These are phyloP conservation scores for Edolisoma coerulescens DNA, from an alignment of 2,113 vertebrate species.

Conservation along the genomic window DNA sequence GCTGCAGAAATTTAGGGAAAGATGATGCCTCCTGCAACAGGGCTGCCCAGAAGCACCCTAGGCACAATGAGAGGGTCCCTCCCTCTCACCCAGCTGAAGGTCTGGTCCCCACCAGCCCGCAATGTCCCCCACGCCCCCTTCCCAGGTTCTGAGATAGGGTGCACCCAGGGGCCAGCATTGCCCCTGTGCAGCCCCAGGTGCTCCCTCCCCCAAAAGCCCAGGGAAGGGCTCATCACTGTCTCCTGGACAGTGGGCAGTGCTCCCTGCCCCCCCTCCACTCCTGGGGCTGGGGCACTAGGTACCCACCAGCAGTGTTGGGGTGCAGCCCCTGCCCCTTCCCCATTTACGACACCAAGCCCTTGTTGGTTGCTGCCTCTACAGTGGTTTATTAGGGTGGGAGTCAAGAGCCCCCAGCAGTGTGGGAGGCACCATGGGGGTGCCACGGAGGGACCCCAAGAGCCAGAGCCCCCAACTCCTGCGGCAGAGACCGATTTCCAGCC, in stretches of 20 bases:
- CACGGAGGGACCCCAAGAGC: background rate
- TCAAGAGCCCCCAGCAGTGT: background rate
- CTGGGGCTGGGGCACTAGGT: fast-evolving
- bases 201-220: background rate
- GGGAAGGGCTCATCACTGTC: background rate
- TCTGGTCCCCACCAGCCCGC: fast-evolving
- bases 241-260: fast-evolving
- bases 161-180: background rate
- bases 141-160: background rate
- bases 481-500: slow-evolving; percentile 48
- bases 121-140: fast-evolving
- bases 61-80: fast-evolving
- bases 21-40: fast-evolving
- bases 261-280: background rate
- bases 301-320: fast-evolving
- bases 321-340: background rate
- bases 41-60: background rate
- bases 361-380: slow-evolving; percentile 12
- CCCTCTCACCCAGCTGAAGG: fast-evolving
- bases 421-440: background rate
- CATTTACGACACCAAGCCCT: slow-evolving; percentile 12
- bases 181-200: fast-evolving
- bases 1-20: fast-evolving
- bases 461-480: background rate
- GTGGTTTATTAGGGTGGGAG: slow-evolving; percentile 49